phyloP scores from a whole-genome alignment of 1,140 invertebrate genomes.

The Scylla paramamosain region DNA sequence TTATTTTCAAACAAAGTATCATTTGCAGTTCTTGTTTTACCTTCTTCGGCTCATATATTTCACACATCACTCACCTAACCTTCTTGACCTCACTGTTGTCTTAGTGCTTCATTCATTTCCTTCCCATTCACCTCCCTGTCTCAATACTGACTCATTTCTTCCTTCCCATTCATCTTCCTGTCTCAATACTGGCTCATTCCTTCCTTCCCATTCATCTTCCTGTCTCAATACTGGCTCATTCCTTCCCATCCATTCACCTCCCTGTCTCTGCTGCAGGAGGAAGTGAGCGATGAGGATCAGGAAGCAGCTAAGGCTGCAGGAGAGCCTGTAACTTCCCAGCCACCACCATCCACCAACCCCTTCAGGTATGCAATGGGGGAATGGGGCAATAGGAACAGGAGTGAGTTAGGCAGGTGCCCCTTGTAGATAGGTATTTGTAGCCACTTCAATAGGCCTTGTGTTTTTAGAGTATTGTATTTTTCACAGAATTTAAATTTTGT shows the following conservation, averaged over 20 bases:
- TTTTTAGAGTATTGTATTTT: too few species aligned
- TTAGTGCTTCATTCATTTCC: background rate
- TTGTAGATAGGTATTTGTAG: too few species aligned
- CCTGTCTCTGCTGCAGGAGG: constrained; percentile 55
- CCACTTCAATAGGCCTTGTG: too few species aligned
- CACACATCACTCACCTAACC: too few species aligned
- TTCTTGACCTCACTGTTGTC: too few species aligned
- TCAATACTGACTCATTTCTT: background rate
- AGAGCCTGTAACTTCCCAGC: constrained; percentile 52
- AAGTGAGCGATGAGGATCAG: constrained; percentile 49
- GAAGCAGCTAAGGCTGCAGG: constrained; percentile 41
- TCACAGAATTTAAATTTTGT: too few species aligned
- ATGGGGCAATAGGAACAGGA: background rate
- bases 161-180: background rate
- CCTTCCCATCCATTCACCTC: background rate
- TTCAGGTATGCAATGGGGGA: constrained; percentile 37
- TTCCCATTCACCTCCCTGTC: background rate
- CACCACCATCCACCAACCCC: constrained; percentile 60
- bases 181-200: background rate
- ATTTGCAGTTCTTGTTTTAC: too few species aligned
- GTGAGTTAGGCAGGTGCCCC: too few species aligned
- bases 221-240: too few species aligned
- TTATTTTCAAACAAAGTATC: too few species aligned
- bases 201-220: background rate
- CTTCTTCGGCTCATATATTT: too few species aligned